Evolutionary conservation across 92 coral and sea anemone species (phyloP).

Genomic region (Epizoanthus illoricatus): DNA sequence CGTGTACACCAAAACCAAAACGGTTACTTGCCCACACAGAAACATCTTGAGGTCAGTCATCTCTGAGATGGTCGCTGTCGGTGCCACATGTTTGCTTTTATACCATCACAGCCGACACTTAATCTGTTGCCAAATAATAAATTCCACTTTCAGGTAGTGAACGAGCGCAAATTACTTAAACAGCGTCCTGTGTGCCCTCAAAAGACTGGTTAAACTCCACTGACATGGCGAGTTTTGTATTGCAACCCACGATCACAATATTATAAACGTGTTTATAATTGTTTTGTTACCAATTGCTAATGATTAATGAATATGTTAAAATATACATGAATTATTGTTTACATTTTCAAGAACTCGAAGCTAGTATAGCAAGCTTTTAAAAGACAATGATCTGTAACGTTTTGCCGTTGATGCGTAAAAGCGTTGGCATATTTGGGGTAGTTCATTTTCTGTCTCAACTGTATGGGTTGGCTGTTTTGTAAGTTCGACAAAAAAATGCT

Average conservation of each 20-base stretch:
- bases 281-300: neutral
- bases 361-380: no score
- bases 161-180: slow-evolving; percentile 4
- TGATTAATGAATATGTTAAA: slow-evolving; percentile 14
- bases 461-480: no score
- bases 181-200: slow-evolving; percentile 2
- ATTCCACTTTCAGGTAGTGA: neutral
- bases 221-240: neutral
- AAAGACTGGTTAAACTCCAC: slow-evolving; percentile 26
- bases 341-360: slow-evolving; percentile 4
- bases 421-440: no score
- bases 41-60: neutral
- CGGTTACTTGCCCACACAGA: neutral
- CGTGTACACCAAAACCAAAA: neutral
- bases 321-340: slow-evolving; percentile 3
- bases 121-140: slow-evolving; percentile 4
- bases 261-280: neutral
- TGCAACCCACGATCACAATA: slow-evolving; percentile 22
- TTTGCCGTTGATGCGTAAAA: no score
- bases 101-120: slow-evolving; percentile 11
- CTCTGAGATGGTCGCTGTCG: slow-evolving; percentile 13
- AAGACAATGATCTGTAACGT: no score
- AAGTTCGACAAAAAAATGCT: no score
- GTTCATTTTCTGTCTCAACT: no score
- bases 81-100: slow-evolving; percentile 17